Conservation (phyloP, 2,113 vertebrate species). For the Otocyon megalotis region DNA sequence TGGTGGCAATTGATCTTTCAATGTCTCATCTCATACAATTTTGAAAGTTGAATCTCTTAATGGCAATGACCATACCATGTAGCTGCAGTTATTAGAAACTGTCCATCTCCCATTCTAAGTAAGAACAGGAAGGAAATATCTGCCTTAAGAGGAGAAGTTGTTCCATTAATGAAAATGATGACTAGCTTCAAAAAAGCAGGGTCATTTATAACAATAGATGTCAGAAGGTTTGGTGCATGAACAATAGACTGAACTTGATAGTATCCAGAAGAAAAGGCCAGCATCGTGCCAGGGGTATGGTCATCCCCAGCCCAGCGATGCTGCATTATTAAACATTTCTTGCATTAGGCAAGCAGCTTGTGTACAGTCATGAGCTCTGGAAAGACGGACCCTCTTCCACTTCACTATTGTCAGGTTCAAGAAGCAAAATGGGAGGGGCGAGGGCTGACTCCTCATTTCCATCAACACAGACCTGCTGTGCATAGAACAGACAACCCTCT, state of each 20-base stretch:
- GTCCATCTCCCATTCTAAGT: conserved; percentile 40
- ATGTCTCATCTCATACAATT: neutral
- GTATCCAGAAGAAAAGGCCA: conserved; percentile 30
- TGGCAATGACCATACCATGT: conserved; percentile 53
- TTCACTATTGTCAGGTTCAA: neutral
- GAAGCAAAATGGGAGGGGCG: neutral
- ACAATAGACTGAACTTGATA: conserved; percentile 64
- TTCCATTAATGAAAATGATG: conserved; percentile 77
- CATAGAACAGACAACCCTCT: neutral
- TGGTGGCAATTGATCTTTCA: conserved; percentile 29
- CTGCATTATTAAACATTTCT: conserved; percentile 60
- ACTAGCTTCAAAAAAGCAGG: conserved; percentile 73
- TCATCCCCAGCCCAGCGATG: neutral
- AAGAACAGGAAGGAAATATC: conserved; percentile 74
- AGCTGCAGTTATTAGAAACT: conserved; percentile 64
- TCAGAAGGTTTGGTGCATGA: conserved; percentile 69
- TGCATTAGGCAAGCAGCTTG: conserved; percentile 44
- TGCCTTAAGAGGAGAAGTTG: conserved; percentile 58
- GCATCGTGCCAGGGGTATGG: neutral
- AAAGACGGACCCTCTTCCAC: neutral
- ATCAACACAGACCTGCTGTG: neutral
- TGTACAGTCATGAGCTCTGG: conserved; percentile 19
- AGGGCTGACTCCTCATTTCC: neutral
- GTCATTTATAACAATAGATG: conserved; percentile 74
- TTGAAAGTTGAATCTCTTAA: conserved; percentile 61